Conservation (phyloP, 2,797 vertebrate genomes). For the Glossophaga mutica region DNA sequence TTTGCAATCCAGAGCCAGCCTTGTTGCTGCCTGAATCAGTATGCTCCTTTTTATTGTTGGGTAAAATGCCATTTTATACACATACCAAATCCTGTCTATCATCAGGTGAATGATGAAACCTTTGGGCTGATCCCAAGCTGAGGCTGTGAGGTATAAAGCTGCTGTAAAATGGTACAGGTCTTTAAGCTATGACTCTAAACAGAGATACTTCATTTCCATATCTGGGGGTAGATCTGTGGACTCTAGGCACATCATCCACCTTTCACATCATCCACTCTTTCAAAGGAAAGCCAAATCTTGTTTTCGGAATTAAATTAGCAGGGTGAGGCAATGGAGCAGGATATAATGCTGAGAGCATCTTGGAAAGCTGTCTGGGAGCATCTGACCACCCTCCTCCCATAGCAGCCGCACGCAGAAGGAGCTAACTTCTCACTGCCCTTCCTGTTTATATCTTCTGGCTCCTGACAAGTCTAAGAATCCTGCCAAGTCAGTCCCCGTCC, state of each 20-base stretch:
- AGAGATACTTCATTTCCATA: slow-evolving; percentile 18
- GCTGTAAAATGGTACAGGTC: background rate
- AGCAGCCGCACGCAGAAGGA: background rate
- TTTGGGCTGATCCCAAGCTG: background rate
- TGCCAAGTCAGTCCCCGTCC: slow-evolving; percentile 63
- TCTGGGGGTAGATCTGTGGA: background rate
- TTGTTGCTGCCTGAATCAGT: background rate
- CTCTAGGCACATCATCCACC: background rate
- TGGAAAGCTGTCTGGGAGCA: slow-evolving; percentile 56
- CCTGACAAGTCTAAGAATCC: slow-evolving; percentile 39
- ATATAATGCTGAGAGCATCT: slow-evolving; percentile 56
- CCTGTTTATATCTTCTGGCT: slow-evolving; percentile 56
- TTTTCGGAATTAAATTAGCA: slow-evolving; percentile 50
- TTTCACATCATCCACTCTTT: slow-evolving; percentile 27
- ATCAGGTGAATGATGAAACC: background rate
- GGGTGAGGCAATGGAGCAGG: slow-evolving; percentile 58
- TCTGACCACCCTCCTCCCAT: slow-evolving; percentile 40
- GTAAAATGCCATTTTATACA: slow-evolving; percentile 14
- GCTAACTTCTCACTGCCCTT: slow-evolving; percentile 32
- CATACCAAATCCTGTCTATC: background rate
- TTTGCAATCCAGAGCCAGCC: slow-evolving; percentile 3
- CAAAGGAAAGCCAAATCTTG: slow-evolving; percentile 49
- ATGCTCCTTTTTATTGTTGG: background rate
- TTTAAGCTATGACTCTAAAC: slow-evolving; percentile 12
- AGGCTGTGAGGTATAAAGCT: background rate